Percentiles rank a stretch among this genome's conserved stretches.
phyloP scores from a whole-genome alignment of 2,113 vertebrate genomes.

The Merops nubicus region DNA sequence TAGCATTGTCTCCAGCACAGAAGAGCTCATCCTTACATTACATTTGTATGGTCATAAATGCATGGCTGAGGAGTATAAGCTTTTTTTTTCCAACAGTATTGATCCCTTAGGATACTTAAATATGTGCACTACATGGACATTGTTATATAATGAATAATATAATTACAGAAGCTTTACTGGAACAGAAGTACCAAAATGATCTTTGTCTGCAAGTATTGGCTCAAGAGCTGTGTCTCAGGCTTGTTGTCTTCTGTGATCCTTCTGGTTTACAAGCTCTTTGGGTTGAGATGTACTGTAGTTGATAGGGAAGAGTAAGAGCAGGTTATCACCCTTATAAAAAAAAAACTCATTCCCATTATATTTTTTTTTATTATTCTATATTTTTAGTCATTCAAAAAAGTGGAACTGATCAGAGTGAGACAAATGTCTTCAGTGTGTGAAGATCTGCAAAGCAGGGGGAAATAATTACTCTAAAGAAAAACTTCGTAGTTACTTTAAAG shows the following conservation, averaged over 20 bases:
- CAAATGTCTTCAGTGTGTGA: fast-evolving
- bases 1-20: neutral
- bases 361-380: neutral
- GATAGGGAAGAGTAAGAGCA: neutral
- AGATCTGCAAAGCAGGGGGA: neutral
- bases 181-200: neutral
- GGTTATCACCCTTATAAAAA: neutral
- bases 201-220: neutral
- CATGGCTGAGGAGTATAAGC: neutral
- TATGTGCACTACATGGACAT: neutral
- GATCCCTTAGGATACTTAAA: neutral
- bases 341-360: neutral
- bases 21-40: neutral
- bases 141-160: neutral
- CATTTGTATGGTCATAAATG: neutral
- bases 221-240: neutral
- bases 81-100: neutral
- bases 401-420: neutral
- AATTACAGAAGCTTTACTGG: neutral
- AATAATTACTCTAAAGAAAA: no score
- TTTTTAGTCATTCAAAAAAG: neutral
- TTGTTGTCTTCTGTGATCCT: neutral
- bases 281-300: neutral
- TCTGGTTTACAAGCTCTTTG: neutral
- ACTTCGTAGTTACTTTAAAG: neutral